These are phyloP conservation scores for Parauchenoglanis ngamensis DNA, from an alignment of 2,797 vertebrate genomes.

Conservation along the genomic window DNA sequence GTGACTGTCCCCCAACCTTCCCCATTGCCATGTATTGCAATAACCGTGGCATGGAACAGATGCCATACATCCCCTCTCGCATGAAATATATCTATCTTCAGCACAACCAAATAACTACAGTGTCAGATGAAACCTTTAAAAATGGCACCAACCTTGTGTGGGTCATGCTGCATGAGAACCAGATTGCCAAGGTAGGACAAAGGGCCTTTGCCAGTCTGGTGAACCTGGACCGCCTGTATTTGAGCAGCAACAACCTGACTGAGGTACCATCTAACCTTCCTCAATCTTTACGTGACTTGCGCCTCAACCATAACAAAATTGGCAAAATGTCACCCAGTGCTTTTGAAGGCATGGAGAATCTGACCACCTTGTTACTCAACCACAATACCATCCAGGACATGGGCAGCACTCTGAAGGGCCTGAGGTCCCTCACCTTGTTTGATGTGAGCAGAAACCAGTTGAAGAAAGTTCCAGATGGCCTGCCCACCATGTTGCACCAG, in stretches of 20 bases:
- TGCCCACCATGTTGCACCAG: constrained; percentile 87
- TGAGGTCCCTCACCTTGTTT: constrained; percentile 85
- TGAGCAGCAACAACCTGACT: constrained; percentile 92
- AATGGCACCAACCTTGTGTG: constrained; percentile 91
- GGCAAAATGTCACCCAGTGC: constrained; percentile 79
- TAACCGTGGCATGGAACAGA: constrained; percentile 81
- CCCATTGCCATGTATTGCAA: constrained; percentile 94
- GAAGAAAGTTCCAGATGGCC: constrained; percentile 83
- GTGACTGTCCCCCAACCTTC: constrained; percentile 91
- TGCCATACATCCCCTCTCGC: constrained; percentile 86
- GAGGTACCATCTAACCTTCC: constrained; percentile 85
- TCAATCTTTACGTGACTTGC: constrained; percentile 83
- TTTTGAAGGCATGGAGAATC: constrained; percentile 89
- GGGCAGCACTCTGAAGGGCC: constrained; percentile 77
- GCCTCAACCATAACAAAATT: constrained; percentile 87
- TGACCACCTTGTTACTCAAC: constrained; percentile 88
- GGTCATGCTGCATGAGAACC: constrained; percentile 91
- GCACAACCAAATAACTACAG: constrained; percentile 84
- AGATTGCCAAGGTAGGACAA: constrained; percentile 81
- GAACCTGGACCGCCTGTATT: constrained; percentile 85
- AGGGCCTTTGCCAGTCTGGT: constrained; percentile 83
- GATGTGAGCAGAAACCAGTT: constrained; percentile 90
- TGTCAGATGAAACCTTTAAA: constrained; percentile 84
- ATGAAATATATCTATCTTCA: constrained; percentile 96
- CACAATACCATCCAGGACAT: constrained; percentile 88